phyloP scores from a whole-genome alignment of 2,888 invertebrate genomes.

The Ophion ellenae region DNA sequence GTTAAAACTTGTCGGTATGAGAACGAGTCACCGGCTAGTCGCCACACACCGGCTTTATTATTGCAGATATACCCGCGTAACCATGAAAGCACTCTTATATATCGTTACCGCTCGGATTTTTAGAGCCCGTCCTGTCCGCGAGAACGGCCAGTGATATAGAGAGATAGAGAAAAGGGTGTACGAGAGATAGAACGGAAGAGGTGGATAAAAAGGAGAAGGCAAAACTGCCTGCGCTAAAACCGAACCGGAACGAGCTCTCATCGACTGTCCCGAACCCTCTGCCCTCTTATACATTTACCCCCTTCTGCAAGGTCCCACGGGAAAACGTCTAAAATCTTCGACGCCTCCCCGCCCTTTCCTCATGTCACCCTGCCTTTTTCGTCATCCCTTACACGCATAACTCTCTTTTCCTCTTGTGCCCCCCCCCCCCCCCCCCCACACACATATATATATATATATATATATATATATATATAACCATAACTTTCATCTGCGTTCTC shows the following conservation, averaged over 20 bases:
- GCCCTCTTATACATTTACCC: constrained; percentile 67
- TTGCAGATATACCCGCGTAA: constrained; percentile 70
- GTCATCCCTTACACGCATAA: constrained; percentile 40
- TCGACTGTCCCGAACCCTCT: constrained; percentile 65
- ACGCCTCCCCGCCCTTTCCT: constrained; percentile 38
- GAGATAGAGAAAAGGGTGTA: constrained; percentile 29
- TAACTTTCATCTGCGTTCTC: constrained; percentile 46
- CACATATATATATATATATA: constrained; percentile 32
- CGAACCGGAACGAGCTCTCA: constrained; percentile 71
- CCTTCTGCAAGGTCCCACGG: constrained; percentile 55
- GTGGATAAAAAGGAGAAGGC: constrained; percentile 50
- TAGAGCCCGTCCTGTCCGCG: constrained; percentile 70
- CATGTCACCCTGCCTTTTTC: not conserved
- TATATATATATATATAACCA: constrained; percentile 30
- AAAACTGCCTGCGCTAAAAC: constrained; percentile 73
- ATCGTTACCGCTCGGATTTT: constrained; percentile 71
- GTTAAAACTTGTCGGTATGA: constrained; percentile 76
- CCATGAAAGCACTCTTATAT: constrained; percentile 73
- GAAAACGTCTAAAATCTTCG: constrained; percentile 74
- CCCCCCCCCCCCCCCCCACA: too few relatives aligned
- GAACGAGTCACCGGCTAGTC: constrained; percentile 70
- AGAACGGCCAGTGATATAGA: constrained; percentile 58
- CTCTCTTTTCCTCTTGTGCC: constrained; percentile 41
- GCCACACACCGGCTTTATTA: constrained; percentile 72
- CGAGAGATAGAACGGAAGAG: constrained; percentile 40